phyloP scores from a whole-genome alignment of 2,888 invertebrate genomes.

The Sinelater perroti region DNA sequence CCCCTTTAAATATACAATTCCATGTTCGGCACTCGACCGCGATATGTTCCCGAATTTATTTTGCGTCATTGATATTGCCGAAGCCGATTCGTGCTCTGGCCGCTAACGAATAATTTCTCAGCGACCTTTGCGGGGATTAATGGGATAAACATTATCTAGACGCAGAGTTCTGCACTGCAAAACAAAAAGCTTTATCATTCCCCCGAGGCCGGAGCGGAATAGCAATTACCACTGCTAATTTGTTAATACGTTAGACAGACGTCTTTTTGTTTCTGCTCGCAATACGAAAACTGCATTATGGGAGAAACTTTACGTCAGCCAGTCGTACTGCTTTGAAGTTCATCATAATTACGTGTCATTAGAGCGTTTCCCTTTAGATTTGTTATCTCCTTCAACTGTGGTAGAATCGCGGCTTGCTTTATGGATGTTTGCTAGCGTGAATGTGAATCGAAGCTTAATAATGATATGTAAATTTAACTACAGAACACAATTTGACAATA shows the following conservation, averaged over 20 bases:
- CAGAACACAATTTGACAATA: too few species aligned
- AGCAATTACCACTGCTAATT: conserved; percentile 25
- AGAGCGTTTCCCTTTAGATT: too few species aligned
- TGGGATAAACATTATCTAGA: conserved; percentile 25
- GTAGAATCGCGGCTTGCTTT: too few species aligned
- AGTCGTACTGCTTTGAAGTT: too few species aligned
- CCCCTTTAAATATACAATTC: conserved; percentile 36
- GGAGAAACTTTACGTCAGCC: too few species aligned
- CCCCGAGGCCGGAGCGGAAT: conserved; percentile 8
- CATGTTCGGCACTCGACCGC: conserved; percentile 9
- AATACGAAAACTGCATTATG: too few species aligned
- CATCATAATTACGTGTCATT: too few species aligned
- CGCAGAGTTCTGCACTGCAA: conserved; percentile 10
- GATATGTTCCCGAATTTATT: conserved; percentile 16
- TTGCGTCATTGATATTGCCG: not conserved
- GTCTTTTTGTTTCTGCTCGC: conserved; percentile 9
- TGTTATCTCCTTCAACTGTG: too few species aligned
- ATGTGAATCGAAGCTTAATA: too few species aligned
- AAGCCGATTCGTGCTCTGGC: not conserved
- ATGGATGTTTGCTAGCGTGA: too few species aligned
- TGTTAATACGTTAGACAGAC: conserved; percentile 21
- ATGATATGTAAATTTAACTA: too few species aligned
- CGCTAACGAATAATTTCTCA: conserved; percentile 7
- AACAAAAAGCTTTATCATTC: conserved; percentile 25
- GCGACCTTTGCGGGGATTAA: conserved; percentile 20